These are phyloP conservation scores for Scaptomyza pallida DNA, from an alignment of 1,140 invertebrate genomes.

Conservation along the genomic window DNA sequence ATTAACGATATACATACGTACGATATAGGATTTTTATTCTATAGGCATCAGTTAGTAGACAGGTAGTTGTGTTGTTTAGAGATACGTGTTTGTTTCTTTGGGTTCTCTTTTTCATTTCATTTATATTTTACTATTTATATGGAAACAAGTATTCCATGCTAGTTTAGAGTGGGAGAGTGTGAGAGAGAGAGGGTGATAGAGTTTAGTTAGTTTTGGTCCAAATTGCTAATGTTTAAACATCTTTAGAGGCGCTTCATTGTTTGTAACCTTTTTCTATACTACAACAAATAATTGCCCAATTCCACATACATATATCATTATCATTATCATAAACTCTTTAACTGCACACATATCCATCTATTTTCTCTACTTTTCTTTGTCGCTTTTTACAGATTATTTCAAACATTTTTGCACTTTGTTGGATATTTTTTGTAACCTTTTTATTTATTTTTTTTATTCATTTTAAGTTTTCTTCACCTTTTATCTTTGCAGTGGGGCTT, in stretches of 20 bases:
- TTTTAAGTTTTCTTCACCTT: not conserved
- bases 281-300: constrained; percentile 5
- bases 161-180: constrained; percentile 1
- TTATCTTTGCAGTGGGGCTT: not conserved
- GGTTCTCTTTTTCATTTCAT: not conserved
- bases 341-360: too few species aligned
- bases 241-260: not conserved
- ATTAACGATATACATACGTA: not conserved
- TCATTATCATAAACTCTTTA: too few species aligned
- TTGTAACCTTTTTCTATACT: not conserved
- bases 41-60: constrained; percentile 35
- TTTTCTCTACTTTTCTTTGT: not conserved
- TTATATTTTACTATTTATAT: constrained; percentile 21
- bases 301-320: not conserved
- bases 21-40: not conserved
- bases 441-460: not conserved
- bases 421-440: not conserved
- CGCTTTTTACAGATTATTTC: not conserved
- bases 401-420: constrained; percentile 8
- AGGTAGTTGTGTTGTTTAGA: constrained; percentile 56
- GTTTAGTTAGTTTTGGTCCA: constrained; percentile 58
- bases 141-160: not conserved
- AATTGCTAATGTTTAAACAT: constrained; percentile 58
- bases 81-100: constrained; percentile 11
- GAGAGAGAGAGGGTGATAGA: not conserved